Evolutionary conservation across 2,797 vertebrate species (phyloP), one percentile per base, ranked within the genome.

Genomic region (Buphagus erythrorhynchus): DNA sequence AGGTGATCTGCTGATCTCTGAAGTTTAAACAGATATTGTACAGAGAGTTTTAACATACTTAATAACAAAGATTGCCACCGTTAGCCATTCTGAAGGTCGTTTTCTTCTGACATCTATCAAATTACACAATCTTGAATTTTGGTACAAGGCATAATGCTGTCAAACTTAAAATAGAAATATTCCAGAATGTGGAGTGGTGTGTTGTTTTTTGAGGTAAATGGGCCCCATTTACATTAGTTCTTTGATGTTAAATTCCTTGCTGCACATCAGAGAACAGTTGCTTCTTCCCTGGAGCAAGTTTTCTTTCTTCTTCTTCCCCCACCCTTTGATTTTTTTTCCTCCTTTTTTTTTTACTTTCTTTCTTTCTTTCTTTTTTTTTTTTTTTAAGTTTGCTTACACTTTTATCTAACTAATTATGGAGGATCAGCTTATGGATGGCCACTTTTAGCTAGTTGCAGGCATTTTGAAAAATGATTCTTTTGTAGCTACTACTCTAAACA

Each of bases 201-300:
- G 72, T 96, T 96, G 95, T 96, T 96, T 93, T 97, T 97, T 97
- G 96, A 93, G 91, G 94, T 97, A 97, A 98, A 98, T 97, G 97
- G 96, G 93, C 93, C 90, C 96, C 96, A 97, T 98, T 98, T 98
- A 98, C 96, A 97, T 97, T 97, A 96, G 88, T 94, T 95, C 98
- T 98, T 98, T 98, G 98, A 98, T 98, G 97, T 98, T 97, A 97
- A 97, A 98, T 97, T 97, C 97, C 97, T 98, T 97, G 97, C 94
- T 97, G 94, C 95, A 98, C 96, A 97, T 98, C 98, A 98, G 97
- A 98, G 97, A 98, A 98, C 96, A 96, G 97, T 97, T 97, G 97
- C 97, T 97, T 98, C 97, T 98, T 97, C 97, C 98, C 98, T 97
- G 90, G 91, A 98, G 98, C 98, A 97, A 98, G 95, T 91, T 95